These are phyloP conservation scores for Neoaliturus tenellus DNA, from an alignment of 2,888 invertebrate species.

Conservation along the genomic window DNA sequence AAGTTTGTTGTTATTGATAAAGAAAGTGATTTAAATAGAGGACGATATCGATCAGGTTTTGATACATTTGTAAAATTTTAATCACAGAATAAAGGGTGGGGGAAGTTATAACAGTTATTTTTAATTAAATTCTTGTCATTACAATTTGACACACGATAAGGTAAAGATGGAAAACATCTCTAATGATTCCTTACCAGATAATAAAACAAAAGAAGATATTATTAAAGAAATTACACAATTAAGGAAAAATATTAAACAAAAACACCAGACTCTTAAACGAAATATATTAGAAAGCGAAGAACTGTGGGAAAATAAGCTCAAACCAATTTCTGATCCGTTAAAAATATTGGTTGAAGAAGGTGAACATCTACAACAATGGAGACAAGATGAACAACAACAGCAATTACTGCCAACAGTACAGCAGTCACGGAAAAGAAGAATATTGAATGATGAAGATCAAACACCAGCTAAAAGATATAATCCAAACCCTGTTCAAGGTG, in stretches of 20 bases:
- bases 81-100: background rate
- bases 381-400: background rate
- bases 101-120: background rate
- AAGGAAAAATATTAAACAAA: slow-evolving; percentile 22
- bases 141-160: background rate
- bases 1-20: no score
- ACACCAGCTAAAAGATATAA: background rate
- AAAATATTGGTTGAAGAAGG: background rate
- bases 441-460: no score
- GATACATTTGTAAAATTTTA: slow-evolving; percentile 62
- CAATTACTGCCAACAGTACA: background rate
- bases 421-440: background rate
- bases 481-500: background rate
- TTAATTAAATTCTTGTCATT: background rate
- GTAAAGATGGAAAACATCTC: background rate
- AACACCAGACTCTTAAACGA: background rate
- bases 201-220: slow-evolving; percentile 3
- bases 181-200: background rate
- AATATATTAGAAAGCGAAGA: background rate
- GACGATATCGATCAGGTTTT: slow-evolving; percentile 69
- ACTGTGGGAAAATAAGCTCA: slow-evolving; percentile 9
- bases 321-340: slow-evolving; percentile 28
- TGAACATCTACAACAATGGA: no score
- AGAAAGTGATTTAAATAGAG: slow-evolving; percentile 66
- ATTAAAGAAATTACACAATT: background rate